Percentiles rank a stretch among this genome's conserved stretches.
Conservation (phyloP, 2,113 vertebrate species). For the Formicarius rufipectus region DNA sequence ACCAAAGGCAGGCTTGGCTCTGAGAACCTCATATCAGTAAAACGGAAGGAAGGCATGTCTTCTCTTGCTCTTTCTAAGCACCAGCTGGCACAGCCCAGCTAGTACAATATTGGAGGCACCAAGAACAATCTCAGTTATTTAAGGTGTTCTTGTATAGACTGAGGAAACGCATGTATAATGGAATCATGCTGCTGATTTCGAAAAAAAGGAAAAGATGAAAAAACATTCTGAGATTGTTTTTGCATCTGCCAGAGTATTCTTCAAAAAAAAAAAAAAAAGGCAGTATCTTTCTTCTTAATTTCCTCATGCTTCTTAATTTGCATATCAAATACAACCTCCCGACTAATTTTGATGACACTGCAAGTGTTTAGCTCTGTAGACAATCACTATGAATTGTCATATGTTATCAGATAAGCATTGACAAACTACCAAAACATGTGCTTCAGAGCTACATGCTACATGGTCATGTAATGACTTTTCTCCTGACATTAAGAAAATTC, state of each 20-base stretch:
- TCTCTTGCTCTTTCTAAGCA: not conserved
- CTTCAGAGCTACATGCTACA: not conserved
- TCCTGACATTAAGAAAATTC: not conserved
- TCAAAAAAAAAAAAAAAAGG: not conserved
- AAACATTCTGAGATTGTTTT: not conserved
- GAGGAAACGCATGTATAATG: not conserved
- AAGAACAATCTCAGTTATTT: not conserved
- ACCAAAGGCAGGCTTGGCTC: not conserved
- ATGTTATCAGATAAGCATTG: not conserved
- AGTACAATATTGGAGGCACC: not conserved
- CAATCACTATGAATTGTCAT: not conserved
- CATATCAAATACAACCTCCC: not conserved
- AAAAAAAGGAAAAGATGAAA: not conserved
- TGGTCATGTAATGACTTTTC: not conserved
- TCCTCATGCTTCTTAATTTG: slow-evolving; percentile 5
- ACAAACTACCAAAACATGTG: not conserved
- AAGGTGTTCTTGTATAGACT: not conserved
- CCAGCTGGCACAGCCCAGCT: not conserved
- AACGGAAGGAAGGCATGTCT: not conserved
- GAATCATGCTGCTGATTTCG: not conserved
- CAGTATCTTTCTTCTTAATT: not conserved
- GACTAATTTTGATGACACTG: not conserved
- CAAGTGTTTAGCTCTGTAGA: not conserved
- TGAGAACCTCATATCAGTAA: not conserved
- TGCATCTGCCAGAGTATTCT: not conserved